These are phyloP conservation scores for Cantharis flavilabris DNA, from an alignment of 2,888 invertebrate genomes.

Conservation along the genomic window DNA sequence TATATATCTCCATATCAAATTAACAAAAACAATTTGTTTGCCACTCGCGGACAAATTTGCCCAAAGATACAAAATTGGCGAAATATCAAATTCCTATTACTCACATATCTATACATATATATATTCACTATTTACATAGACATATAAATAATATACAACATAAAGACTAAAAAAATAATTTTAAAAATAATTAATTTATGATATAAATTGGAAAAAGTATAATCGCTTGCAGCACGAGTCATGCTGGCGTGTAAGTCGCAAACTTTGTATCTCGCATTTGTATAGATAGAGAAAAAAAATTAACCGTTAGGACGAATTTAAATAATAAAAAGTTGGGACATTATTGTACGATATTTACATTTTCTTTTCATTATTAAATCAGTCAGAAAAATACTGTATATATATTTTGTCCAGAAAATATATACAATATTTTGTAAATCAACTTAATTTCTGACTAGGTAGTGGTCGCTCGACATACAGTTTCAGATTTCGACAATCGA, in stretches of 20 bases:
- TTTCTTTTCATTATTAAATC: conserved; percentile 17
- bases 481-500: conserved; percentile 45
- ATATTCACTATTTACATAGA: conserved; percentile 35
- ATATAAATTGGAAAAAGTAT: not conserved
- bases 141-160: conserved; percentile 36
- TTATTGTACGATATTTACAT: conserved; percentile 33
- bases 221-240: not conserved
- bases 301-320: conserved; percentile 27
- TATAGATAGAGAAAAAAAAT: conserved; percentile 26
- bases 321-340: conserved; percentile 26
- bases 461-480: conserved; percentile 49
- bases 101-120: not conserved
- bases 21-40: conserved; percentile 6
- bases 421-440: conserved; percentile 50
- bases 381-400: conserved; percentile 55
- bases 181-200: conserved; percentile 21
- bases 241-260: conserved; percentile 22
- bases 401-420: conserved; percentile 48
- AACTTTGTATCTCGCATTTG: conserved; percentile 33
- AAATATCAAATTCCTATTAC: conserved; percentile 27
- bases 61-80: conserved; percentile 35
- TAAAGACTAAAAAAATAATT: conserved; percentile 31
- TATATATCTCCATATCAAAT: conserved; percentile 18
- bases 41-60: conserved; percentile 20
- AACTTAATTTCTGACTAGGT: conserved; percentile 49